Conservation (phyloP, 2,113 vertebrate genomes). For the Hemichromis elongatus region DNA sequence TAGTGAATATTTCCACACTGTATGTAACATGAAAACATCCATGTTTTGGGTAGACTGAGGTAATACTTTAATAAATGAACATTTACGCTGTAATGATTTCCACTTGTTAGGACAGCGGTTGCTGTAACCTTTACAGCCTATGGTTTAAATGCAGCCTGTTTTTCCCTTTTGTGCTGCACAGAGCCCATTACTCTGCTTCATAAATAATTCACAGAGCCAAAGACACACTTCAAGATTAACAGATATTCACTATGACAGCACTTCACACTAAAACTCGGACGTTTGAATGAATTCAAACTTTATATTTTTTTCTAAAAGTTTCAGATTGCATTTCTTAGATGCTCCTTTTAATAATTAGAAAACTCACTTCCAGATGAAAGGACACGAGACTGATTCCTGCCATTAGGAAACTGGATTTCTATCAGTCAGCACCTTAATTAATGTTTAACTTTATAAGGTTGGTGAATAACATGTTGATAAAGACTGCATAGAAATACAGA, state of each 20-base stretch:
- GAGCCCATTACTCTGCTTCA: neutral
- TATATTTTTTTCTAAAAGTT: neutral
- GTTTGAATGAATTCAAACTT: neutral
- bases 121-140: neutral
- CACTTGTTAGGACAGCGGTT: neutral
- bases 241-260: neutral
- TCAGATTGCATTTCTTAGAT: neutral
- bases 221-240: neutral
- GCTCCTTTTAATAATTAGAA: neutral
- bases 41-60: neutral
- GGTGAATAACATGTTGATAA: slow-evolving; percentile 21
- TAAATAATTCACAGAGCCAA: neutral
- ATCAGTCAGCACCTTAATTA: slow-evolving; percentile 5
- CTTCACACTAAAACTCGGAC: accelerated
- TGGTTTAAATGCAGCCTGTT: neutral
- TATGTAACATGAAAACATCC: neutral
- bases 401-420: slow-evolving; percentile 5
- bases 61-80: accelerated
- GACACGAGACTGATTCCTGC: slow-evolving; percentile 1
- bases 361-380: neutral
- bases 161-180: neutral
- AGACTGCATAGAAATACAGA: neutral
- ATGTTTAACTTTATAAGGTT: slow-evolving; percentile 33
- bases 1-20: neutral
- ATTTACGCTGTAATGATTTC: neutral